Percentiles rank a stretch among this genome's conserved stretches.
phyloP scores from a whole-genome alignment of 2,797 vertebrate species.

The Carapus acus region DNA sequence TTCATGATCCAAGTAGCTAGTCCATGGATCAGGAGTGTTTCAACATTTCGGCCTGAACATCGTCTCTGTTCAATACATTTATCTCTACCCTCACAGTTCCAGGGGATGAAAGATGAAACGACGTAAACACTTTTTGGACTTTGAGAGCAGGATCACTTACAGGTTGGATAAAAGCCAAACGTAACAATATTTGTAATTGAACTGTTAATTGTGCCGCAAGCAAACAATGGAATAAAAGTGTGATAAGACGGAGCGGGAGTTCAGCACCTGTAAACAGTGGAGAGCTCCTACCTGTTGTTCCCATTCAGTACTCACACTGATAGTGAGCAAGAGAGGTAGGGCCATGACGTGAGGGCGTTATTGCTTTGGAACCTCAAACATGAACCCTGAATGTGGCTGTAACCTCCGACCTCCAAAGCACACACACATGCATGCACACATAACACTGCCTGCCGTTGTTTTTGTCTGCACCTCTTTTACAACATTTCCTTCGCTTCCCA shows the following conservation, averaged over 20 bases:
- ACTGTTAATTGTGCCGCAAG: conserved; percentile 24
- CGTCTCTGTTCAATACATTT: conserved; percentile 18
- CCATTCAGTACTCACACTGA: conserved; percentile 22
- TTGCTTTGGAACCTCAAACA: conserved; percentile 34
- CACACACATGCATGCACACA: conserved; percentile 16
- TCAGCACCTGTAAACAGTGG: conserved; percentile 33
- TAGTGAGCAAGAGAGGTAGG: conserved; percentile 6
- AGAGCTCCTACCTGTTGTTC: conserved; percentile 25
- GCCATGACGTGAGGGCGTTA: conserved; percentile 7
- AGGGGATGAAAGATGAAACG: conserved; percentile 26
- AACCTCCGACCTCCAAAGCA: conserved; percentile 18
- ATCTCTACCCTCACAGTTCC: conserved; percentile 11
- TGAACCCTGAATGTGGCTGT: background rate
- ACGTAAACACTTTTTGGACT: no score
- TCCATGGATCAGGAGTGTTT: conserved; percentile 31
- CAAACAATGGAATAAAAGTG: conserved; percentile 24
- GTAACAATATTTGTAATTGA: conserved; percentile 23
- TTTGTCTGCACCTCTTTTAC: conserved; percentile 35
- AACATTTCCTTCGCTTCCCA: conserved; percentile 29
- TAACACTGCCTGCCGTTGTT: conserved; percentile 4
- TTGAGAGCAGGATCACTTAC: no score
- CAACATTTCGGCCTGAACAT: conserved; percentile 22
- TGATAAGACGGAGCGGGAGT: conserved; percentile 12
- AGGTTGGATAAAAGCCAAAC: conserved; percentile 17
- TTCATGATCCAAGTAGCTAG: conserved; percentile 34